Base-by-base conservation (phyloP, 2,888 invertebrate genomes). In the Hyposoter dolosus region DNA sequence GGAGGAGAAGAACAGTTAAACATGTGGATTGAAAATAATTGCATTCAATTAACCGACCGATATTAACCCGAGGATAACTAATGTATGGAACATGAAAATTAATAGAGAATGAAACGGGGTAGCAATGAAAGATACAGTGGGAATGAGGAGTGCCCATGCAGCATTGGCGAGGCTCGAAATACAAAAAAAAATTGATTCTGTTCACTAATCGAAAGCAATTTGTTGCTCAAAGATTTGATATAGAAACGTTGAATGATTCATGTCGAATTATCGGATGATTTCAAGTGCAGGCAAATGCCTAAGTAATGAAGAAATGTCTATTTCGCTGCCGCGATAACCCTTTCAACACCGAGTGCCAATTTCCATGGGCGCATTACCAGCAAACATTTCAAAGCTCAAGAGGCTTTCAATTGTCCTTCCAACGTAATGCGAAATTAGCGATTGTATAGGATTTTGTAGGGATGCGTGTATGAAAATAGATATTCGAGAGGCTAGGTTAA, bases 21-120 rank as follows among this genome's bases (percentile, higher is more conserved):
- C 68, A 83, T 68, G 50, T 72, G 45, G 60, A 65, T 66, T 19
- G 66, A 72, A 80, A 76, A 80, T 80, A 83, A 79, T 75, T 83
- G 75, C 83, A 56, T 83, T 83, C 72, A 80, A 85, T 85, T 80
- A 85, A 76, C 71, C 40, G 40, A 43, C 50, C 66, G 40, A 47
- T 60, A 72, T 80, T 71, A 56, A 83, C 40, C 76, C 65, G 12
- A 12, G 66, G 47, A 75, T 80, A 80, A 72, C 40, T 79, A 81
- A 77, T 81, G 68, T 35, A 50, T 53, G 72, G 28, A 77, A 65
- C 17, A 47, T 53, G 65, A 76, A 72, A 83, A 76, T 76, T 76
- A 75, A 71, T 76, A 71, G 35, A 69, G 35, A 50, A 72, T 23
- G 66, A 56, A 69, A 78, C 60, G n/a, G 40, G 47, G 40, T 12